These are phyloP conservation scores for Quadroppia sp. DNA, from an alignment of 2,888 invertebrate species.

Conservation along the genomic window DNA sequence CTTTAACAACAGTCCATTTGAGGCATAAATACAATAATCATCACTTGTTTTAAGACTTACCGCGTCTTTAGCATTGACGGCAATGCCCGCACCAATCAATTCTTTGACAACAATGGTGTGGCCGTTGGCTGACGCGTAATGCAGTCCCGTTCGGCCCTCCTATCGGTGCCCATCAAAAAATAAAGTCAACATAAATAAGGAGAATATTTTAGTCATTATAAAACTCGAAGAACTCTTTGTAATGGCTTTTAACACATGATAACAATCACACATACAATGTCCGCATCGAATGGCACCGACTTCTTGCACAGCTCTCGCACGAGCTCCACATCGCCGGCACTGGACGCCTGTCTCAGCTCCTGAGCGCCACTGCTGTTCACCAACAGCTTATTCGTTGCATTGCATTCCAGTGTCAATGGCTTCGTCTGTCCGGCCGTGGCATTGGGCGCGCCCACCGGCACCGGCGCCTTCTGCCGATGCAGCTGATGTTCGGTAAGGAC, in stretches of 20 bases:
- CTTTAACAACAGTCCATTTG: too few species aligned
- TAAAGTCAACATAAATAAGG: too few species aligned
- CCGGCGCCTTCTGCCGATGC: neutral
- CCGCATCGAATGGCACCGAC: slow-evolving; percentile 52
- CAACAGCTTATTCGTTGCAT: too few species aligned
- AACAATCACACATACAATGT: slow-evolving; percentile 50
- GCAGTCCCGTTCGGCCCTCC: slow-evolving; percentile 58
- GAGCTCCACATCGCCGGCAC: slow-evolving; percentile 52
- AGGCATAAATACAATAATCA: too few species aligned
- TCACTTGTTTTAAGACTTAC: slow-evolving; percentile 54
- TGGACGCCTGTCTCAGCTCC: slow-evolving; percentile 52
- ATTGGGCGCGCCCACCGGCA: too few species aligned
- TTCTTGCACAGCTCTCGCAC: slow-evolving; percentile 51
- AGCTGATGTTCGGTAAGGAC: neutral
- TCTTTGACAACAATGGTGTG: slow-evolving; percentile 57
- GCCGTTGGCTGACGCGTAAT: slow-evolving; percentile 59
- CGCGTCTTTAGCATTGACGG: slow-evolving; percentile 57
- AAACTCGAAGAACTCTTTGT: neutral
- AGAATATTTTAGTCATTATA: neutral
- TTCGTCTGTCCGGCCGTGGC: slow-evolving; percentile 35
- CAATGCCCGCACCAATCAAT: slow-evolving; percentile 56
- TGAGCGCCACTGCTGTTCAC: slow-evolving; percentile 46
- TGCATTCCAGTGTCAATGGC: neutral
- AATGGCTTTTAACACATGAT: neutral
- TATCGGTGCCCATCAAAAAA: slow-evolving; percentile 44